phyloP scores from a whole-genome alignment of 2,113 vertebrate genomes.

The Sceloporus tristichus region DNA sequence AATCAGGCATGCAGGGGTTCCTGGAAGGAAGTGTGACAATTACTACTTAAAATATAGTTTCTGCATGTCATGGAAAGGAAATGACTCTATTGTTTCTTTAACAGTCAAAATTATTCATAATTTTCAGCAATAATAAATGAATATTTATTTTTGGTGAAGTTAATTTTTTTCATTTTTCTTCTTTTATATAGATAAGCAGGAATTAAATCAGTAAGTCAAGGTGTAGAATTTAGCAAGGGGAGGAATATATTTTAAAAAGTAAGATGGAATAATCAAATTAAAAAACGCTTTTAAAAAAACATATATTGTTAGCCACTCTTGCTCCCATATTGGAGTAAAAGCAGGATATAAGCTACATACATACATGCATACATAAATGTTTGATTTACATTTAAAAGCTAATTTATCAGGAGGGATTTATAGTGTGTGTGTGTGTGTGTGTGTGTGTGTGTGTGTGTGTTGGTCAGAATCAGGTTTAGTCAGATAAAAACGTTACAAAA shows the following conservation, averaged over 20 bases:
- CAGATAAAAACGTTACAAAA: not conserved
- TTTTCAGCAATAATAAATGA: not conserved
- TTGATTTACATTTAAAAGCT: too few relatives aligned
- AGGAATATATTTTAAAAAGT: not conserved
- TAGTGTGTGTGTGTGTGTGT: too few relatives aligned
- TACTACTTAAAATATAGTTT: not conserved
- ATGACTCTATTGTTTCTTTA: not conserved
- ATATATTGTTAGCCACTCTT: too few relatives aligned
- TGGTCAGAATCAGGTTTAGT: not conserved
- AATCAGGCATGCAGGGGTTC: not conserved
- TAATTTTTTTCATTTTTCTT: not conserved
- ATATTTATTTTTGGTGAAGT: not conserved
- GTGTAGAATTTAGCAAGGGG: not conserved
- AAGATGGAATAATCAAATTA: not conserved
- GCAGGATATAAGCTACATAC: too few relatives aligned
- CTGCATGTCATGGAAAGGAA: not conserved
- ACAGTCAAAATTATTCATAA: not conserved
- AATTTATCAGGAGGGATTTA: too few relatives aligned
- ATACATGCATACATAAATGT: too few relatives aligned
- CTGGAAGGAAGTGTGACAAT: not conserved
- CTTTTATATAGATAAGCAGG: not conserved
- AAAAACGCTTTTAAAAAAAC: not conserved
- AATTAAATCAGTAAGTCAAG: not conserved
- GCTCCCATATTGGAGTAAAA: too few relatives aligned
- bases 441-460: too few relatives aligned